Percentiles rank a stretch among this genome's conserved stretches.
phyloP scores from a whole-genome alignment of 2,113 vertebrate genomes.

The Rousettus leschenaultii region DNA sequence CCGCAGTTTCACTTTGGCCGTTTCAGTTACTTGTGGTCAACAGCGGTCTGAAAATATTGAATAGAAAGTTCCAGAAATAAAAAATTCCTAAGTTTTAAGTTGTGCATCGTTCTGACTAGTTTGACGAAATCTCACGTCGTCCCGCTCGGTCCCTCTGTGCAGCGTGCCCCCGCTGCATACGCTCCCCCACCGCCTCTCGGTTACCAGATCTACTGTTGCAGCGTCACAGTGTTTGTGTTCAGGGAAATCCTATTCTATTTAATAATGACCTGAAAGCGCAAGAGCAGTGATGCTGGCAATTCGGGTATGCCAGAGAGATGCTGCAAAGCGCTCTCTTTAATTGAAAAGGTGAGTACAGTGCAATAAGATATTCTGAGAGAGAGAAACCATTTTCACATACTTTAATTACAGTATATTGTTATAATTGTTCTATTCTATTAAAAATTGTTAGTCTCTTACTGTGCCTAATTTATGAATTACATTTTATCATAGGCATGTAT shows the following conservation, averaged over 20 bases:
- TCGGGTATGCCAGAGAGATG: background rate
- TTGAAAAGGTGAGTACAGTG: background rate
- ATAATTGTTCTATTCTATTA: background rate
- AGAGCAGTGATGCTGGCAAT: background rate
- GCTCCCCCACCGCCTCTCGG: background rate
- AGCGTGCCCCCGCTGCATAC: fast-evolving
- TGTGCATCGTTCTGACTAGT: background rate
- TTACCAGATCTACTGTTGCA: background rate
- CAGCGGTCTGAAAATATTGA: background rate
- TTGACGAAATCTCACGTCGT: background rate
- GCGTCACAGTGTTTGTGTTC: background rate
- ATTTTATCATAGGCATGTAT: too few species aligned
- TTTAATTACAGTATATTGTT: background rate
- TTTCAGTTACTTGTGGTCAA: background rate
- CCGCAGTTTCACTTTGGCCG: background rate
- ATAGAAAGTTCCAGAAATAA: background rate
- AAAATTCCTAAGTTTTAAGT: background rate
- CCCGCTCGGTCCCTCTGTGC: background rate
- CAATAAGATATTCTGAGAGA: background rate
- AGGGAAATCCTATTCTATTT: background rate
- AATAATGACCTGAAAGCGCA: background rate
- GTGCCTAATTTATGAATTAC: background rate
- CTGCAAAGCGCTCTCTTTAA: background rate
- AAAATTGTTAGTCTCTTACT: background rate
- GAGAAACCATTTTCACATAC: background rate